phyloP scores from a whole-genome alignment of 2,888 invertebrate species.

The Phortica okadai region DNA sequence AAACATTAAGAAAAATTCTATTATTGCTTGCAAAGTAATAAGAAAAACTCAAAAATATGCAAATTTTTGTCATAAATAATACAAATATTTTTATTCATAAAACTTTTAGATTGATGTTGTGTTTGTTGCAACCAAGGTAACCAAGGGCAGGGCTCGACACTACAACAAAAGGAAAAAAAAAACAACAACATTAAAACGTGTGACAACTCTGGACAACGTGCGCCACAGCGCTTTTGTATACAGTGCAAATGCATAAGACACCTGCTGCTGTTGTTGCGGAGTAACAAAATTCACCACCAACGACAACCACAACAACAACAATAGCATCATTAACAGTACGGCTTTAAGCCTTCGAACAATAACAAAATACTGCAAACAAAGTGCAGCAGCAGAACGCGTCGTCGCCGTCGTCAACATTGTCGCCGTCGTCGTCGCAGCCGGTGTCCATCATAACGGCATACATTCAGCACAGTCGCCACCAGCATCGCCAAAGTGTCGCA shows the following conservation, averaged over 20 bases:
- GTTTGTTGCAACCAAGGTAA: constrained; percentile 4
- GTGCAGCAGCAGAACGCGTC: neutral
- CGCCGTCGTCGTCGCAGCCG: neutral
- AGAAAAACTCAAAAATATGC: too few species aligned
- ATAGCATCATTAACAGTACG: constrained; percentile 43
- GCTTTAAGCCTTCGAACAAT: constrained; percentile 54
- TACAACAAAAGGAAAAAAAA: constrained; percentile 10
- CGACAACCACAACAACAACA: constrained; percentile 22
- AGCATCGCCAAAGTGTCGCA: constrained; percentile 39
- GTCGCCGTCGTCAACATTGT: neutral
- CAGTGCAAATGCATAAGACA: neutral
- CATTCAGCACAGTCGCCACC: neutral
- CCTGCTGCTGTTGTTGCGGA: constrained; percentile 1
- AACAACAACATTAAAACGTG: constrained; percentile 36
- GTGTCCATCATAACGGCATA: neutral
- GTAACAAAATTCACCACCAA: constrained; percentile 31
- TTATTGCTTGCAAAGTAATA: neutral
- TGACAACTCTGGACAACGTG: constrained; percentile 58
- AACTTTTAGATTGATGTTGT: neutral
- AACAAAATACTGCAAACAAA: constrained; percentile 6
- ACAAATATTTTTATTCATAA: neutral
- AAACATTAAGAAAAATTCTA: neutral
- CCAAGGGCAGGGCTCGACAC: neutral
- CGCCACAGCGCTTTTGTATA: too few species aligned
- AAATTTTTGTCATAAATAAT: neutral